These are phyloP conservation scores for Andrena trimmerana DNA, from an alignment of 2,888 invertebrate species.

Conservation along the genomic window DNA sequence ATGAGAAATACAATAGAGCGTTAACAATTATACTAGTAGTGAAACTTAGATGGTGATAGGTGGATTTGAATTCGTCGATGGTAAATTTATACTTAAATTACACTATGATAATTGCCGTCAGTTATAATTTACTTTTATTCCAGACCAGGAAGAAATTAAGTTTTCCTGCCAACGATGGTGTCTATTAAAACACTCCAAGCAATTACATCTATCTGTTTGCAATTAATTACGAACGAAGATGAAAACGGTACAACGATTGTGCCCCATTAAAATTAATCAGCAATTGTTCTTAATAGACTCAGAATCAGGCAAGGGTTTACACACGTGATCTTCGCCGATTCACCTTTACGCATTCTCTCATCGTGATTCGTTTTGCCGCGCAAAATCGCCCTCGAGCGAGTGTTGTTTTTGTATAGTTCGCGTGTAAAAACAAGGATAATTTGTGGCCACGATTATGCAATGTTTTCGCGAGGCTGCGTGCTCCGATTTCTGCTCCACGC, in stretches of 20 bases:
- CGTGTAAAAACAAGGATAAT: conserved; percentile 49
- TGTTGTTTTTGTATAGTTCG: conserved; percentile 24
- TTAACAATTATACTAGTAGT: background rate
- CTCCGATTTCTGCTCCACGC: conserved; percentile 36
- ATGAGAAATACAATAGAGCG: background rate
- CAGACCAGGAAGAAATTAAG: conserved; percentile 5
- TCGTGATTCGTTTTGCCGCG: conserved; percentile 13
- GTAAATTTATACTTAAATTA: conserved; percentile 5
- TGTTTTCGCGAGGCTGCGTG: conserved; percentile 48
- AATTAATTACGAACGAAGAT: conserved; percentile 37
- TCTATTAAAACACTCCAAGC: conserved; percentile 8
- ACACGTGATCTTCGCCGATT: conserved; percentile 15
- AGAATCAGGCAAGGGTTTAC: background rate
- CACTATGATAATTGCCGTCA: background rate
- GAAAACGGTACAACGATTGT: conserved; percentile 18
- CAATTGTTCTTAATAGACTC: conserved; percentile 32
- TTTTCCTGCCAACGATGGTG: conserved; percentile 1
- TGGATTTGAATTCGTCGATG: background rate
- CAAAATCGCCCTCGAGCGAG: conserved; percentile 13
- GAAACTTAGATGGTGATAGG: background rate
- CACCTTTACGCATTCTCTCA: conserved; percentile 13
- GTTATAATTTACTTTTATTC: conserved; percentile 16
- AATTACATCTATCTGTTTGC: conserved; percentile 48
- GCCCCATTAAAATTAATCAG: conserved; percentile 50
- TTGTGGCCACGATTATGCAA: conserved; percentile 49